Evolutionary conservation across 2,888 invertebrate genomes (phyloP).

Genomic region (Neoscelio sp.): DNA sequence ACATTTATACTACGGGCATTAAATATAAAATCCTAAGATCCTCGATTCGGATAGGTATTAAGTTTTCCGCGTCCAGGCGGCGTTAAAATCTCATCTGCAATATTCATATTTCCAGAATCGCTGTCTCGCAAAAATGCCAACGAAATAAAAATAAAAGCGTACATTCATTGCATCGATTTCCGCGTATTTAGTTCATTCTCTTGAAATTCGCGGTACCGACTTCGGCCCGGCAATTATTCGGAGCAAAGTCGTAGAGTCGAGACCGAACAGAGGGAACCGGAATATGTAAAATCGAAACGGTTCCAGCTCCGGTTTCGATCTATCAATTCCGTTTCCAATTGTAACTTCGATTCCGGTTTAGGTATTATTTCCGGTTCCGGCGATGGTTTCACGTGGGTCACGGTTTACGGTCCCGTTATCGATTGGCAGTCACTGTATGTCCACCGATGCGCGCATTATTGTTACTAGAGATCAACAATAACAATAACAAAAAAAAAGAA

Average conservation of each 20-base stretch:
- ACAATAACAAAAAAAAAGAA: background rate
- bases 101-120: no score
- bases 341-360: constrained; percentile 62
- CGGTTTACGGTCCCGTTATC: constrained; percentile 53
- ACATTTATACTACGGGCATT: no score
- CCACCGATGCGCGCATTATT: constrained; percentile 44
- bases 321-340: constrained; percentile 65
- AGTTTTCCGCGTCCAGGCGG: no score
- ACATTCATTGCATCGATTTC: constrained; percentile 24
- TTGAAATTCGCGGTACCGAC: constrained; percentile 19
- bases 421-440: constrained; percentile 48
- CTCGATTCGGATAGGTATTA: no score
- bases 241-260: constrained; percentile 3
- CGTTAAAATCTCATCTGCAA: no score
- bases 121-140: constrained; percentile 3
- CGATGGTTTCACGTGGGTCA: constrained; percentile 40
- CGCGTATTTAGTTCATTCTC: constrained; percentile 33
- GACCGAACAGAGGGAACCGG: constrained; percentile 39
- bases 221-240: constrained; percentile 21
- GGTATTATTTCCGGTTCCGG: constrained; percentile 64
- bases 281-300: constrained; percentile 56
- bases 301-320: constrained; percentile 57
- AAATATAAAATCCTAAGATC: no score
- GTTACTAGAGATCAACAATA: constrained; percentile 12
- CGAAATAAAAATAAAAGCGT: constrained; percentile 5